phyloP scores from a whole-genome alignment of 2,797 vertebrate genomes.

The Poeciliopsis infans region DNA sequence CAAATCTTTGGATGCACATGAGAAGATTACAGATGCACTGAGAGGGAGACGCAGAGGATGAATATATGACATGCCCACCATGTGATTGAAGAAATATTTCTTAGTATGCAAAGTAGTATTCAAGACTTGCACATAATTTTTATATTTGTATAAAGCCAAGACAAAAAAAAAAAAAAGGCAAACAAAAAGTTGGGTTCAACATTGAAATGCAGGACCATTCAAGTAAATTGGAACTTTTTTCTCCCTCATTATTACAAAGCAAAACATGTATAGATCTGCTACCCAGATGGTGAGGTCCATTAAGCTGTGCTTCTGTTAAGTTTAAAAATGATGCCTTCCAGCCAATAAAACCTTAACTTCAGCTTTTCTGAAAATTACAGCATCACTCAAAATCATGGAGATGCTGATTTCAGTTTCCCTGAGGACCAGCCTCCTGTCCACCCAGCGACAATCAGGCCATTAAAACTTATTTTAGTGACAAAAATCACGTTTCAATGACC shows the following conservation, averaged over 20 bases:
- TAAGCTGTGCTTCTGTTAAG: background rate
- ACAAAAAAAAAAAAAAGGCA: background rate
- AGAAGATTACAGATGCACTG: slow-evolving; percentile 31
- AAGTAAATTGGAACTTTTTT: background rate
- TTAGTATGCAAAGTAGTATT: background rate
- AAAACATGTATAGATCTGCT: background rate
- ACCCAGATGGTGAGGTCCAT: background rate
- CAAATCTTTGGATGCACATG: slow-evolving; percentile 30
- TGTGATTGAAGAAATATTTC: background rate
- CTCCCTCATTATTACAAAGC: background rate
- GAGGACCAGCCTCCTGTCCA: background rate
- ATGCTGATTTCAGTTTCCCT: background rate
- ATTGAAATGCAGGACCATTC: background rate
- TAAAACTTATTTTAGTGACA: background rate
- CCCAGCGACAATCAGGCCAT: background rate
- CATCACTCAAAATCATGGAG: background rate
- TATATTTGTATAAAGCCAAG: background rate
- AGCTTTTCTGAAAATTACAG: background rate
- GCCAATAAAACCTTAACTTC: background rate
- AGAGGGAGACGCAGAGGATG: slow-evolving; percentile 2
- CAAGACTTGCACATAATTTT: background rate
- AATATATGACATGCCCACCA: background rate
- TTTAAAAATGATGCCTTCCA: background rate
- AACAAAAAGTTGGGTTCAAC: background rate
- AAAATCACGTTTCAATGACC: background rate